Percentiles rank a stretch among this genome's conserved stretches.
Conservation (phyloP, 2,888 invertebrate species). For the Fragum sueziense region DNA sequence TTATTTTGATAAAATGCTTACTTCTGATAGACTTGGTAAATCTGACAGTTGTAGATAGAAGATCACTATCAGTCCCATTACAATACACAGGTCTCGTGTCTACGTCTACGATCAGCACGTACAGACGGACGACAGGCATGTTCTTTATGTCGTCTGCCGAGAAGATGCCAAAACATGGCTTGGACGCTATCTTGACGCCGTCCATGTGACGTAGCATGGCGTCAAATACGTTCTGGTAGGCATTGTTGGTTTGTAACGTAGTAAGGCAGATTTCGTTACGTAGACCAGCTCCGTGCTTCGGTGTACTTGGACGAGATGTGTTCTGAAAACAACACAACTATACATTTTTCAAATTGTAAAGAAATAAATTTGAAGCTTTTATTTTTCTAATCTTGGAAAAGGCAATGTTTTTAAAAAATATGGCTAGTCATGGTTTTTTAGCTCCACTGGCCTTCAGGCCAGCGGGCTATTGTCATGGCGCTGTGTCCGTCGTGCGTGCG, state of each 20-base stretch:
- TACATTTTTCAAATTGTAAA: no score
- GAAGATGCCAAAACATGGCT: conserved; percentile 69
- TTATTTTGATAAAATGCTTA: conserved; percentile 24
- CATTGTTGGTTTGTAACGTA: conserved; percentile 64
- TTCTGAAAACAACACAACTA: no score
- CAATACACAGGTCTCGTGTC: conserved; percentile 61
- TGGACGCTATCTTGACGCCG: conserved; percentile 68
- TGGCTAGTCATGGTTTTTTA: no score
- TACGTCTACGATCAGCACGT: conserved; percentile 71
- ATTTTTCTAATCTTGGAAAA: no score
- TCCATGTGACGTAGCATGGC: conserved; percentile 70
- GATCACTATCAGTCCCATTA: conserved; percentile 66
- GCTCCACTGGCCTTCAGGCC: no score
- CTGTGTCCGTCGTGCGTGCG: no score
- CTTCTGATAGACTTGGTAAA: conserved; percentile 69
- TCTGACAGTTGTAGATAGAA: conserved; percentile 66
- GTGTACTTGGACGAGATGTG: conserved; percentile 66
- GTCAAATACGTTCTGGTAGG: conserved; percentile 66
- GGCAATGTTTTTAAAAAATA: no score
- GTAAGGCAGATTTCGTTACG: conserved; percentile 73
- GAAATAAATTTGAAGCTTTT: no score
- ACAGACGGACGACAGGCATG: conserved; percentile 71
- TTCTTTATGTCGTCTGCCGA: conserved; percentile 67
- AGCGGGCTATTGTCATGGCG: no score
- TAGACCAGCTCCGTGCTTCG: conserved; percentile 66